Conservation (phyloP, 2,797 vertebrate genomes). For the Telmatherina bonti region DNA sequence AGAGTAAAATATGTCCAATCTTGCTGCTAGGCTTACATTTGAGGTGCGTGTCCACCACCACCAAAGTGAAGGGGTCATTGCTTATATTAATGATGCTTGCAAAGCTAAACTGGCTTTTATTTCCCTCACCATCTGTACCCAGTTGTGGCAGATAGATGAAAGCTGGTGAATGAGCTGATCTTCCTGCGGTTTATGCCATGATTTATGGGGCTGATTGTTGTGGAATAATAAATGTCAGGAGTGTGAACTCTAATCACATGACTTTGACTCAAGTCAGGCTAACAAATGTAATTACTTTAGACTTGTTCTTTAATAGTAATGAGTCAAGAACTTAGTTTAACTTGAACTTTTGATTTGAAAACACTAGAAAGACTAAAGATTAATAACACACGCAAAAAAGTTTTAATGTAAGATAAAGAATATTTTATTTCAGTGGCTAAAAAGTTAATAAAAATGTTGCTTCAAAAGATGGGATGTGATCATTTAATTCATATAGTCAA, state of each 20-base stretch:
- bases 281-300: background rate
- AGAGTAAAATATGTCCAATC: background rate
- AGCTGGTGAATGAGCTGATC: slow-evolving; percentile 29
- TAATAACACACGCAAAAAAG: no score
- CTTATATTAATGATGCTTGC: slow-evolving; percentile 71
- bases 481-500: background rate
- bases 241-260: background rate
- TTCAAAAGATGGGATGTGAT: background rate
- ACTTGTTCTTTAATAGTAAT: background rate
- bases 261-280: background rate
- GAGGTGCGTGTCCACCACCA: slow-evolving; percentile 43
- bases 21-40: slow-evolving; percentile 23
- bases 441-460: background rate
- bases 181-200: slow-evolving; percentile 35
- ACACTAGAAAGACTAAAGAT: background rate
- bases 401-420: no score
- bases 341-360: background rate
- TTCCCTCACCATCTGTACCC: slow-evolving; percentile 66
- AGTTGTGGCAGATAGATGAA: slow-evolving; percentile 49
- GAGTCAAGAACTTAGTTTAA: background rate
- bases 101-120: slow-evolving; percentile 66
- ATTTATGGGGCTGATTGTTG: slow-evolving; percentile 49
- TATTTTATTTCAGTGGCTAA: background rate
- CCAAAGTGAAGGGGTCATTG: slow-evolving; percentile 63
- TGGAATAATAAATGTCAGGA: background rate